Evolutionary conservation across 2,888 invertebrate species (phyloP), one percentile per base, ranked within the genome.

Genomic region (Eurytoma adleriae): DNA sequence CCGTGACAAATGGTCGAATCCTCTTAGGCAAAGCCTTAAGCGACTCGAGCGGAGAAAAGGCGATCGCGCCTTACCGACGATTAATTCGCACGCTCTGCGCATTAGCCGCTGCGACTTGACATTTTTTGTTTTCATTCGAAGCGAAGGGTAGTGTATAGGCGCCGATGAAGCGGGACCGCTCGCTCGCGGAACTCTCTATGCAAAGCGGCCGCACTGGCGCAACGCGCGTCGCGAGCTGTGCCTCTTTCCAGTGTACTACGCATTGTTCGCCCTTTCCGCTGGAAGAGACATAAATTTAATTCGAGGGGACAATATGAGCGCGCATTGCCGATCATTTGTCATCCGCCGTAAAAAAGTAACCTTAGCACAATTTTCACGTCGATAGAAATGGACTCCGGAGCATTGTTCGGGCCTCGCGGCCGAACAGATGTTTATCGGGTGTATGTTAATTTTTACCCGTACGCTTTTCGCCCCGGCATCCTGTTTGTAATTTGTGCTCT

Each of bases 11-110:
- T 48, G 30, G 12, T 40, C 14, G 50, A 27, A 77, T 71, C 62
- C 76, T 52, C 54, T 62, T 40, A 62, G 14, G 56, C 18, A 30
- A 14, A 76, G 30, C 48, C 69, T 62, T 18, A 50, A 18, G 20
- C 16, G n/a, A 1, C 20, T 68, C n/a, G 13, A 13, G 1, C 20
- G 10, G 0, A 48, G 18, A 40, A 56, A 14, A 27, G 27, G 18
- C 20, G 48, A 64, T 40, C 40, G 1, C n/a, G 48, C 18, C n/a
- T 16, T 3, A 40, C n/a, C n/a, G 54, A 1, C 54, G 64, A 72
- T 62, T 72, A 50, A 24, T 72, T 27, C 27, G 40, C n/a, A 4
- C 27, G 27, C 61, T 30, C 40, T 1, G 40, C 40, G 62, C 13
- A 18, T 64, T 64, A 64, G 64, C 40, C 18, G 40, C 18, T 18